A percentile compares a stretch with the other conserved stretches of the same genome.
These are phyloP conservation scores for human DNA, from an alignment of 2,113 vertebrate species.

Conservation along the genomic window DNA sequence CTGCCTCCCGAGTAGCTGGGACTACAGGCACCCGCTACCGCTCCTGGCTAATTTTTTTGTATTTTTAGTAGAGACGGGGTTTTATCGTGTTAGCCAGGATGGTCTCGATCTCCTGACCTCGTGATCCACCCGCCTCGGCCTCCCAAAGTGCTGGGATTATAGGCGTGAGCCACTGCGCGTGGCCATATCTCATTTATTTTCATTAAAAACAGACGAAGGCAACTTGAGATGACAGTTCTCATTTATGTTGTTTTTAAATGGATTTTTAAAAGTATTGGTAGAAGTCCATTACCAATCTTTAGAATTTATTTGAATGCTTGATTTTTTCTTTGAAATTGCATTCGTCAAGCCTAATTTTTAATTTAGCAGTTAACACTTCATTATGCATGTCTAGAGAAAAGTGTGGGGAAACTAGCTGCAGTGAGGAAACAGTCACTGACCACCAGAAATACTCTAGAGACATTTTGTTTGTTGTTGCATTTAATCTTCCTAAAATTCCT, in stretches of 20 bases:
- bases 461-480: background rate
- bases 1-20: no score
- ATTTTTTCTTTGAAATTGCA: slow-evolving; percentile 18
- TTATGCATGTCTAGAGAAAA: background rate
- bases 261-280: background rate
- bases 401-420: background rate
- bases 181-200: background rate
- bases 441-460: background rate
- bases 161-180: no score
- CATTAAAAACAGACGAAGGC: background rate
- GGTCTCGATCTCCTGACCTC: no score
- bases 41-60: no score
- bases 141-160: no score
- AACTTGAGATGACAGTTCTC: background rate
- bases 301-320: background rate
- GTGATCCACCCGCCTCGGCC: no score
- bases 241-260: background rate
- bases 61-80: no score
- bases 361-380: background rate
- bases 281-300: background rate
- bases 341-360: background rate
- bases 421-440: background rate
- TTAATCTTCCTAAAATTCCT: background rate
- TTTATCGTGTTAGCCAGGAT: no score
- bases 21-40: no score